These are phyloP conservation scores for Hirtodrosophila confusa DNA, from an alignment of 2,888 invertebrate species.

Conservation along the genomic window DNA sequence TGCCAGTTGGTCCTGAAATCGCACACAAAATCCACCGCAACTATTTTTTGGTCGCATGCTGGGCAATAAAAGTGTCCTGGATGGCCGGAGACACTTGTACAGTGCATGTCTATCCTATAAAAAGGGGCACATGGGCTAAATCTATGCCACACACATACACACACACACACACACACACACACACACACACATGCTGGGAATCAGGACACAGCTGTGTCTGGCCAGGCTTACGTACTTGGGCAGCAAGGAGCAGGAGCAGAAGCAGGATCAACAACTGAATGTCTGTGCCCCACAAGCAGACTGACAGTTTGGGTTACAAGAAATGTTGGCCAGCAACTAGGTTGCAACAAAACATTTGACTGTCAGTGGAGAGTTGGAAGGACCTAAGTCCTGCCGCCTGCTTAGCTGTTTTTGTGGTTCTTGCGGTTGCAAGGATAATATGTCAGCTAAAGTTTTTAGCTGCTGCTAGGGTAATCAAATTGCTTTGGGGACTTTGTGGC, in stretches of 20 bases:
- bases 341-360: conserved; percentile 45
- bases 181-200: conserved; percentile 14
- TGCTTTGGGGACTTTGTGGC: conserved; percentile 48
- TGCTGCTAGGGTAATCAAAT: conserved; percentile 55
- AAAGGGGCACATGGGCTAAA: conserved; percentile 67
- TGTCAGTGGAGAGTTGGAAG: conserved; percentile 16
- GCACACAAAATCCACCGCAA: conserved; percentile 76
- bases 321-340: conserved; percentile 32
- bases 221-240: conserved; percentile 65
- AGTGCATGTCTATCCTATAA: conserved; percentile 69
- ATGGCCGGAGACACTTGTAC: conserved; percentile 67
- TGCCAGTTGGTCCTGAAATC: conserved; percentile 53
- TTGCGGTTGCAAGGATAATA: conserved; percentile 66
- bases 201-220: conserved; percentile 62
- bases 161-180: conserved; percentile 17
- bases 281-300: conserved; percentile 39
- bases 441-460: conserved; percentile 64
- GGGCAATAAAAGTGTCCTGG: conserved; percentile 73
- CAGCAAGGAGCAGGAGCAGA: neutral
- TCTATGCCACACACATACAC: conserved; percentile 37
- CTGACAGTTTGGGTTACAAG: conserved; percentile 69
- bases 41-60: conserved; percentile 74
- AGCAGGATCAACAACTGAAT: conserved; percentile 23
- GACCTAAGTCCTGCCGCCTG: conserved; percentile 46
- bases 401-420: conserved; percentile 69